Evolutionary conservation across 1,140 invertebrate species (phyloP).

Genomic region (Drosophila ohnishii): DNA sequence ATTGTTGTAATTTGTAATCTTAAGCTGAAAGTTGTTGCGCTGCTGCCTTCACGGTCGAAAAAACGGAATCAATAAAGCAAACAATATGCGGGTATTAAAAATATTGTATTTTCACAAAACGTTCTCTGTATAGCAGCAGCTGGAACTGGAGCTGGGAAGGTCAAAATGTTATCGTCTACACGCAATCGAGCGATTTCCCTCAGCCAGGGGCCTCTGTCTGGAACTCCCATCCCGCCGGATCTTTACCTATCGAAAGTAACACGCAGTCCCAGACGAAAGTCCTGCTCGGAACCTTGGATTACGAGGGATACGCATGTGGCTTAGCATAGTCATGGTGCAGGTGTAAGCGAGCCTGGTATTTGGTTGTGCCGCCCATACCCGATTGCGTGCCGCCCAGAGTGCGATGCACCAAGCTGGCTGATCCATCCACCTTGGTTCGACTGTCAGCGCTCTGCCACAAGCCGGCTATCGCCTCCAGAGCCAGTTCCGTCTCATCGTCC

Average conservation of each 20-base stretch:
- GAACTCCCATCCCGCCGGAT: constrained; percentile 5
- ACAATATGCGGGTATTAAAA: constrained; percentile 39
- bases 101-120: constrained; percentile 39
- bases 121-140: constrained; percentile 6
- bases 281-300: constrained; percentile 66
- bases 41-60: constrained; percentile 33
- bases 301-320: constrained; percentile 61
- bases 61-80: constrained; percentile 60
- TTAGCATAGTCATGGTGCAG: constrained; percentile 77
- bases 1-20: constrained; percentile 66
- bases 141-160: constrained; percentile 36
- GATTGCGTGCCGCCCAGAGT: constrained; percentile 48
- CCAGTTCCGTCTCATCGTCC: constrained; percentile 74
- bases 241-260: constrained; percentile 48
- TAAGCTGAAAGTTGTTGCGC: constrained; percentile 59
- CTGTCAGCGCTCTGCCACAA: constrained; percentile 76
- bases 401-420: constrained; percentile 71
- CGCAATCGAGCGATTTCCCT: constrained; percentile 53
- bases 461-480: constrained; percentile 78
- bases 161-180: constrained; percentile 72
- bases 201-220: constrained; percentile 7
- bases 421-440: constrained; percentile 75
- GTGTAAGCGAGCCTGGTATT: constrained; percentile 73
- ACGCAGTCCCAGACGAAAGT: constrained; percentile 75
- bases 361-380: constrained; percentile 76